Base-by-base conservation (phyloP, 2,888 invertebrate species). In the Drosophila meridionalis region DNA sequence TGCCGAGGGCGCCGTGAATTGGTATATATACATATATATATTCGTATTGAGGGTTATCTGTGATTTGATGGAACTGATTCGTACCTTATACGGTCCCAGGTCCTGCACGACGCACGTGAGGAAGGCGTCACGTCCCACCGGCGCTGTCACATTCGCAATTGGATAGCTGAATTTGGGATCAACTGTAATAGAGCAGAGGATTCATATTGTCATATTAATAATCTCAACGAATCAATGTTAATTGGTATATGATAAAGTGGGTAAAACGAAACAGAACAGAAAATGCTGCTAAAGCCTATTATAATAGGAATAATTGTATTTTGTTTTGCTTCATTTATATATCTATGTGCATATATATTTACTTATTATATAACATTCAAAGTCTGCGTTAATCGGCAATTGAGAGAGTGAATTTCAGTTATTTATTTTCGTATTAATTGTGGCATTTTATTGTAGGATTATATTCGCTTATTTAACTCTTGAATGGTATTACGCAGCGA, bases 71-170 rank as follows among this genome's bases (percentile, higher is more conserved):
- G 63, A 56, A 50, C 64, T 56, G 62, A 73, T 93, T 93, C 48
- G 7, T 93, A 96, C 96, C 94, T 96, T 96, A 83, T 95, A 96
- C 1, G 95, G 94, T 69, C 95, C 95, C 76, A 96, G 92, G 91
- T 96, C 95, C 87, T 96, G 95, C 11, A 96, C 96, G 66, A 95
- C 94, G 88, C 96, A 96, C 14, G 95, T 95, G 63, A 96, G 94
- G 3, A 94, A 93, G 2, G 95, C 96, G 87, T 96, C 96, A 70
- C 96, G 93, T 62, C 96, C 96, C 64, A 96, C 94, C 2, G 96
- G 95, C 20, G 95, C 95, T 1, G 96, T 96, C 69, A 95, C 95
- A 92, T 96, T 96, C 26, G 94, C 94, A 60, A 96, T 95, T 6
- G 95, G 95, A 30, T 94, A 95, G 72, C 95, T 95, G 91, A 96